Conservation (phyloP, 1,140 invertebrate genomes). For the Eupeodes corollae region DNA sequence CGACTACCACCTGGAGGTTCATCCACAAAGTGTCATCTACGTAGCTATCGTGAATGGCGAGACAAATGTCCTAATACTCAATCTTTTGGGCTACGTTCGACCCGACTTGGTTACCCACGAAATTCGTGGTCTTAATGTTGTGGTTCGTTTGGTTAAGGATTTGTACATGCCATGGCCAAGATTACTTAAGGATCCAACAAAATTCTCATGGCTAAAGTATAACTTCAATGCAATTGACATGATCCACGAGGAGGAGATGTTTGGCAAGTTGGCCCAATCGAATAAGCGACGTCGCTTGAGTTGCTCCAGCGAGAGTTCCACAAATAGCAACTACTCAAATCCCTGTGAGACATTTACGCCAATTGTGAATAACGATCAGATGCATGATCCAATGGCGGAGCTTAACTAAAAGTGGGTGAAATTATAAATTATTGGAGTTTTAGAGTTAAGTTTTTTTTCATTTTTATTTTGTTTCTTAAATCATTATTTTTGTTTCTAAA, state of each 20-base stretch:
- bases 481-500: too few species aligned
- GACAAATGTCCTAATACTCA: constrained; percentile 5
- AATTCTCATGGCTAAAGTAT: constrained; percentile 7
- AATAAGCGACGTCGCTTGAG: not conserved
- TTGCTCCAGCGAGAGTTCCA: not conserved
- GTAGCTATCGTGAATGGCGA: constrained; percentile 1
- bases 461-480: too few species aligned
- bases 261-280: not conserved
- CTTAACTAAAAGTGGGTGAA: too few species aligned
- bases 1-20: constrained; percentile 5
- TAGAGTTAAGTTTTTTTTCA: too few species aligned
- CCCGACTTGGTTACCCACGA: constrained; percentile 6
- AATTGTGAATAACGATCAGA: not conserved
- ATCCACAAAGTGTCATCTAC: constrained; percentile 1
- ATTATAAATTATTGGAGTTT: too few species aligned
- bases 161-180: constrained; percentile 9
- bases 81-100: constrained; percentile 4
- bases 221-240: constrained; percentile 8
- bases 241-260: constrained; percentile 1
- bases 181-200: constrained; percentile 1
- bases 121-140: constrained; percentile 8
- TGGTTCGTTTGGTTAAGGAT: constrained; percentile 7
- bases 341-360: constrained; percentile 3
- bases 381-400: not conserved
- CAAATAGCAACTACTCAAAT: constrained; percentile 2